phyloP scores from a whole-genome alignment of 2,888 invertebrate genomes.

The Protodeltote pygarga region DNA sequence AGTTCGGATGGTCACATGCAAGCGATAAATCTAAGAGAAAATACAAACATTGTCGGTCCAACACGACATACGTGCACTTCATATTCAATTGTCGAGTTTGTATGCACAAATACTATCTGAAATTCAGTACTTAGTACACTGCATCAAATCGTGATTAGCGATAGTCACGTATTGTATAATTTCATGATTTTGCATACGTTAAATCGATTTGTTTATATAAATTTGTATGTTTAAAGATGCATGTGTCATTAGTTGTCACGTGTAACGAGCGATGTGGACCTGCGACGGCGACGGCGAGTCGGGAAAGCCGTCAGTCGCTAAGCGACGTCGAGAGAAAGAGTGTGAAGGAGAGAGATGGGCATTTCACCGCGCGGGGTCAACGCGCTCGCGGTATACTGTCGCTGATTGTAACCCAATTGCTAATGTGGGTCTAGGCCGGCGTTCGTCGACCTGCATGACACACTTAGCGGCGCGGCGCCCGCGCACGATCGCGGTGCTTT shows the following conservation, averaged over 20 bases:
- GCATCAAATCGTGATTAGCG: slow-evolving; percentile 32
- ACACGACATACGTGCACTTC: slow-evolving; percentile 58
- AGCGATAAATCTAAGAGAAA: slow-evolving; percentile 70
- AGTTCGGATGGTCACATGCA: slow-evolving; percentile 81
- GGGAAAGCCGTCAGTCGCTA: slow-evolving; percentile 75
- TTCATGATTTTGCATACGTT: slow-evolving; percentile 32
- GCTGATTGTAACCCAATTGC: slow-evolving; percentile 87
- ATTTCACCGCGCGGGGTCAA: slow-evolving; percentile 86
- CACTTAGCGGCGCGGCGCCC: slow-evolving; percentile 79
- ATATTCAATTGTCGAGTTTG: slow-evolving; percentile 43
- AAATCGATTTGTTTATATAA: slow-evolving; percentile 13
- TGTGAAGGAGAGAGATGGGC: slow-evolving; percentile 84
- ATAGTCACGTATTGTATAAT: slow-evolving; percentile 38
- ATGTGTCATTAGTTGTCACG: slow-evolving; percentile 35
- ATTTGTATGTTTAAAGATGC: slow-evolving; percentile 11
- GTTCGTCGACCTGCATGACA: slow-evolving; percentile 86
- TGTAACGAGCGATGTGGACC: slow-evolving; percentile 33
- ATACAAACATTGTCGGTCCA: slow-evolving; percentile 62
- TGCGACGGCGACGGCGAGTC: slow-evolving; percentile 46
- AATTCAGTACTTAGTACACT: slow-evolving; percentile 38
- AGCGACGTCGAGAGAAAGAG: slow-evolving; percentile 82
- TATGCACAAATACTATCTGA: slow-evolving; percentile 46
- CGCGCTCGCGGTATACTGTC: slow-evolving; percentile 84
- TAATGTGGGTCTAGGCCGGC: slow-evolving; percentile 87
- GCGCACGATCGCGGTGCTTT: slow-evolving; percentile 81